phyloP scores from a whole-genome alignment of 2,113 vertebrate species.

The Menidia beryllina region DNA sequence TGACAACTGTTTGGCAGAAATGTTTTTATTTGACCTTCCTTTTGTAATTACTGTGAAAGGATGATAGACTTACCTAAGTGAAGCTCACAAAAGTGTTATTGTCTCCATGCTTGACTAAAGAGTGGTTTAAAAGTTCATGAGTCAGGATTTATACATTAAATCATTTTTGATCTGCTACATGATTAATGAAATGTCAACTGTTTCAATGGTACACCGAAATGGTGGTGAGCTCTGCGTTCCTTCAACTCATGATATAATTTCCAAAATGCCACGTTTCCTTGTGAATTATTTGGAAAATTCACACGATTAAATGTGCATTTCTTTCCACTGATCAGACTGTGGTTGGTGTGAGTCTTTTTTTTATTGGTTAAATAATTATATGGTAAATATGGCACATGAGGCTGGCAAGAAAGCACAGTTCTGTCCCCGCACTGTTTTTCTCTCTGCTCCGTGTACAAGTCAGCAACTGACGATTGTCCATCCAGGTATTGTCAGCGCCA shows the following conservation, averaged over 20 bases:
- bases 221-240: conserved; percentile 27
- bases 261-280: conserved; percentile 49
- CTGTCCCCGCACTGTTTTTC: neutral
- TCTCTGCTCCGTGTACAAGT: conserved; percentile 19
- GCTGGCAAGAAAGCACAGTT: neutral
- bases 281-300: conserved; percentile 60
- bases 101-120: conserved; percentile 23
- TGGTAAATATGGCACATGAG: neutral
- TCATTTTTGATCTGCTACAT: conserved; percentile 13
- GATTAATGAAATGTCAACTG: conserved; percentile 32
- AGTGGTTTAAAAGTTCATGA: conserved; percentile 15
- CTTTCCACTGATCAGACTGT: conserved; percentile 57
- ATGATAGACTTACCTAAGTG: neutral
- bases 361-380: neutral
- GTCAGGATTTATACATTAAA: conserved; percentile 23
- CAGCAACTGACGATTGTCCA: conserved; percentile 29
- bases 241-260: conserved; percentile 50
- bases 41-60: conserved; percentile 25
- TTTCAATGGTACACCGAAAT: conserved; percentile 33
- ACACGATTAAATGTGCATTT: conserved; percentile 73
- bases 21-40: conserved; percentile 24
- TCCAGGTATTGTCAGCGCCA: conserved; percentile 30
- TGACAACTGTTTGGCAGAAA: conserved; percentile 12
- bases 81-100: conserved; percentile 48
- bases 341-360: conserved; percentile 13